Percentiles rank a stretch among this genome's conserved stretches.
phyloP scores from a whole-genome alignment of 2,888 invertebrate genomes.

The Brachynemurus nebulosus region DNA sequence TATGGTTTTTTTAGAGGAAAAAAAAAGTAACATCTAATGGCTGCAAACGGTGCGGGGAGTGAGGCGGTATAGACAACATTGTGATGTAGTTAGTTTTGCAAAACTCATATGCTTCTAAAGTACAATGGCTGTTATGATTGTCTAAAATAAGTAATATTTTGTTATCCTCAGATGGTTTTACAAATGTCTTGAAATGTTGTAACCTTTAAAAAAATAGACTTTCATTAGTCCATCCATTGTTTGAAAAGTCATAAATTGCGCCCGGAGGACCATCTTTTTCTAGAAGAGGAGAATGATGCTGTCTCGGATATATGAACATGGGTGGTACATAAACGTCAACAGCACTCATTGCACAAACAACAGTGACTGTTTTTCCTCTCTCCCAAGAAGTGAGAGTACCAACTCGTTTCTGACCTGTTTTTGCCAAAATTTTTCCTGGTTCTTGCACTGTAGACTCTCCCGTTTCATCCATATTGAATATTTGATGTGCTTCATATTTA shows the following conservation, averaged over 20 bases:
- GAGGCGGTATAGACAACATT: neutral
- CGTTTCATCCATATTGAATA: neutral
- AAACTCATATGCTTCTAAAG: neutral
- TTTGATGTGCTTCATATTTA: neutral
- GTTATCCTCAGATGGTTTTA: slow-evolving; percentile 10
- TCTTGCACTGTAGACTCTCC: slow-evolving; percentile 9
- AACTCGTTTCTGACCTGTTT: slow-evolving; percentile 10
- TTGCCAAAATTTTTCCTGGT: slow-evolving; percentile 9
- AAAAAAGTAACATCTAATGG: slow-evolving; percentile 7
- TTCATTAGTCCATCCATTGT: slow-evolving; percentile 12
- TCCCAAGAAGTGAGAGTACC: slow-evolving; percentile 9
- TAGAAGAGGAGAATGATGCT: slow-evolving; percentile 7
- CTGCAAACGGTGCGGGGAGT: slow-evolving; percentile 4
- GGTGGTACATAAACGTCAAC: slow-evolving; percentile 9
- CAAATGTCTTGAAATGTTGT: slow-evolving; percentile 8
- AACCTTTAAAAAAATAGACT: slow-evolving; percentile 9
- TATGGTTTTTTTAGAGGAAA: slow-evolving; percentile 5
- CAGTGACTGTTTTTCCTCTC: slow-evolving; percentile 7
- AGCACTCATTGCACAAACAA: slow-evolving; percentile 8
- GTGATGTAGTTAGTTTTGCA: neutral
- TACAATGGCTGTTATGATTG: neutral
- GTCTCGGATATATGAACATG: slow-evolving; percentile 12
- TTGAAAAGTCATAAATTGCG: neutral
- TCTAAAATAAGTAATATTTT: neutral
- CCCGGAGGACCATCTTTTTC: slow-evolving; percentile 10